Evolutionary conservation across 2,888 invertebrate genomes (phyloP).

Genomic region (Charanyca ferruginea): DNA sequence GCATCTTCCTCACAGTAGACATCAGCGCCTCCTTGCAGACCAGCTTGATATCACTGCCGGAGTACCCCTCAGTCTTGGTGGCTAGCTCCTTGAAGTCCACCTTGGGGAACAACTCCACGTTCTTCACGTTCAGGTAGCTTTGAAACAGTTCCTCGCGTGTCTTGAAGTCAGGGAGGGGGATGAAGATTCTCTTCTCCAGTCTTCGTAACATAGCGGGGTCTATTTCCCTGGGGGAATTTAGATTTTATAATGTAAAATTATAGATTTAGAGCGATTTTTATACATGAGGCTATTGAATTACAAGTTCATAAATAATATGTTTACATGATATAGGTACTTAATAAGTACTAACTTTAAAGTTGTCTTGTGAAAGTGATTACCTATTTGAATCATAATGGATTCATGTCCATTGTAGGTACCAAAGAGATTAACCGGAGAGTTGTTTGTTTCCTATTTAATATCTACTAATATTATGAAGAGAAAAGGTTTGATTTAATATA

Average conservation of each 20-base stretch:
- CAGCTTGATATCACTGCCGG: constrained; percentile 96
- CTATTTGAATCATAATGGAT: too few species aligned
- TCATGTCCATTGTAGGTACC: too few species aligned
- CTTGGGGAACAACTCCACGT: constrained; percentile 84
- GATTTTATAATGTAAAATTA: too few species aligned
- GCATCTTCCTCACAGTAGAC: constrained; percentile 93
- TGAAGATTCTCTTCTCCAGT: constrained; percentile 96
- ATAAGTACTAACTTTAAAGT: too few species aligned
- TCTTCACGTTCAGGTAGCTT: constrained; percentile 90
- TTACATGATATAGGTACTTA: too few species aligned
- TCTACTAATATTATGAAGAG: too few species aligned
- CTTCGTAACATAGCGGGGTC: constrained; percentile 97
- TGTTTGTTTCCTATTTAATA: too few species aligned
- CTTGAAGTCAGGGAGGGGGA: constrained; percentile 93
- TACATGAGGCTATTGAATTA: background rate
- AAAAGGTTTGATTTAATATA: too few species aligned
- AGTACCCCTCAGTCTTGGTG: constrained; percentile 93
- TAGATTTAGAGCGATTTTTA: background rate
- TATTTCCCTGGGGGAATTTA: constrained; percentile 92
- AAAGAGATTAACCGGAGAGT: too few species aligned
- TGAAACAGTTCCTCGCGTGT: constrained; percentile 94
- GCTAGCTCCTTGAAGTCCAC: constrained; percentile 88
- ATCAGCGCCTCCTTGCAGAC: constrained; percentile 97
- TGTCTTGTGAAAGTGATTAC: too few species aligned
- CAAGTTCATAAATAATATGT: too few species aligned